phyloP scores from a whole-genome alignment of 2,113 vertebrate species.

The Calyptommatus sinebrachiatus region DNA sequence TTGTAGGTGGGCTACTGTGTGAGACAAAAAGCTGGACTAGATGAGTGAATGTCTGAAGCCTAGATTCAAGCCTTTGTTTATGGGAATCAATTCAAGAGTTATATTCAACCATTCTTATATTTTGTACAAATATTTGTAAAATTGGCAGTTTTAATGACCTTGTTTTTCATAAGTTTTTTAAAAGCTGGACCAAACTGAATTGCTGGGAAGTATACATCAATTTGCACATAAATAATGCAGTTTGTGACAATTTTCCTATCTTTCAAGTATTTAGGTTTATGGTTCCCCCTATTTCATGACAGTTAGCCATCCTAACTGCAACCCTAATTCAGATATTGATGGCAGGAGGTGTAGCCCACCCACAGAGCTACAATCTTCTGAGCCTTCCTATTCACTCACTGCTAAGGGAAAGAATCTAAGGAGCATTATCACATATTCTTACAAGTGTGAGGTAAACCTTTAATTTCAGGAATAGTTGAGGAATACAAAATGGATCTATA shows the following conservation, averaged over 20 bases:
- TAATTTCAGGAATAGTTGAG: too few species aligned
- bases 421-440: too few species aligned
- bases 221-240: background rate
- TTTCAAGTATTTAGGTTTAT: background rate
- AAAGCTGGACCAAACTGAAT: background rate
- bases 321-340: too few species aligned
- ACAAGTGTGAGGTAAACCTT: too few species aligned
- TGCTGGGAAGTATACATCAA: background rate
- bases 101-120: background rate
- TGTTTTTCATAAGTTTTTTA: background rate
- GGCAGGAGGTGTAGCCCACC: too few species aligned
- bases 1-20: too few species aligned
- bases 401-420: too few species aligned
- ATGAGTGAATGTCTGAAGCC: background rate
- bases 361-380: too few species aligned
- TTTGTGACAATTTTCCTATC: background rate
- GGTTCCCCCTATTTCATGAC: background rate
- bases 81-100: background rate
- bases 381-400: too few species aligned
- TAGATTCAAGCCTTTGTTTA: background rate
- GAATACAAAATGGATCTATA: too few species aligned
- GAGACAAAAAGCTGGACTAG: too few species aligned
- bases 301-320: too few species aligned
- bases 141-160: background rate
- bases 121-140: background rate